Base-by-base conservation (phyloP, 2,888 invertebrate species). In the Penaeus monodon region DNA sequence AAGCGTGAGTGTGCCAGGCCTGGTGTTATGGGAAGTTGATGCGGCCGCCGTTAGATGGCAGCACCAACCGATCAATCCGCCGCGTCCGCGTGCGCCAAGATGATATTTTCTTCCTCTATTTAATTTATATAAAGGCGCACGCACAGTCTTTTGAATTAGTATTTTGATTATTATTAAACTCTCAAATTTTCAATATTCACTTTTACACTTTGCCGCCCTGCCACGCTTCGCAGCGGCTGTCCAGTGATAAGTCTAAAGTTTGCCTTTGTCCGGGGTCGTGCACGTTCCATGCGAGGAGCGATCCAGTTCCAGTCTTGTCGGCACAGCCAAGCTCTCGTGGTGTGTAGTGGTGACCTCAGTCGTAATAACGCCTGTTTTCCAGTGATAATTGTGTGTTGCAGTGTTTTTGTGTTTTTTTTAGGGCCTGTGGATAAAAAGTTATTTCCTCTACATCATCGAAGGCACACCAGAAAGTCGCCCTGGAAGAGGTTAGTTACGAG, bases 211-310 rank as follows among this genome's bases (percentile, higher is more conserved):
- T 44, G 44, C 44, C 44, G 44, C 44, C 44, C 1, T 44, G 44
- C 44, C 44, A 44, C 44, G 44, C 44, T 44, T 44, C 8, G 44
- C 44, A 44, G 44, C 44, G 44, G 10, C 14, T 68, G 68, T 27
- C 3, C 10, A 68, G 68, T 17, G 68, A 68, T 68, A 68, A 68
- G 27, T 73, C 73, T 27, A 24, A 73, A 73, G 29, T 73, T 73
- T 24, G 29, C 20, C 24, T 27, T 70, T 79, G 79, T 80, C 73
- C 80, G 79, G 64, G 73, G 79, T 81, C 86, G 81, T 76, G 76
- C 86, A 86, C 81, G 66, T 86, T 86, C 86, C 86, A 86, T 86
- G 86, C 86, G 77, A 86, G 81, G 77, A 86, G 81, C 86, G 86
- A 86, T 86, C 49, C 77, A 86, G 86, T 81, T 86, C 77, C 81